Evolutionary conservation across 1,140 invertebrate species (phyloP), one percentile per base, ranked within the genome.

Genomic region (Meloidogyne floridensis): DNA sequence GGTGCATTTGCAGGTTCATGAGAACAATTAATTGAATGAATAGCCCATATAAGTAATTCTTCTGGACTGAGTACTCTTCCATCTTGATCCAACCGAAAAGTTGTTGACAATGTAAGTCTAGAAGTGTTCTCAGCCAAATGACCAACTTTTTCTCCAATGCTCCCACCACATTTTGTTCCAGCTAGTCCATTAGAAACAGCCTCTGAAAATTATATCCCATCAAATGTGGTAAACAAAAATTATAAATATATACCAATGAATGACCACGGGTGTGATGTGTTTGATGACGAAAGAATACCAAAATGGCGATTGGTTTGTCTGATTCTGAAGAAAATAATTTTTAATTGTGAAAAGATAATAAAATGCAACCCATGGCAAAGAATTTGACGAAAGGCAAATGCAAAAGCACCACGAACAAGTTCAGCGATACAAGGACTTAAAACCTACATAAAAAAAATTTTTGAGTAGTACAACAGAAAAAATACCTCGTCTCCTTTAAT

Each of bases 101-200:
- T 99, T 93, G 98, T 98, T 89, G 97, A 99, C 5, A 99, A 92
- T 7, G 98, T 95, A 75, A 99, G 91, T 86, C 97, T 93, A 87
- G 96, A 98, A 88, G 98, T 98, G 8, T 98, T 96, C 11, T 96
- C 98, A 91, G 96, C 95, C 90, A 97, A 98, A 91, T 99, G 96
- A 91, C 95, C 92, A 90, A 93, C 87, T 69, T 90, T 88, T 87
- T 65, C 59, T 65, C 59, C 59, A 65, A 65, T 18, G 7, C 5
- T 65, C 8, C 59, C 59, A 65, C 15, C n/a, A 65, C n/a, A n/a
- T n/a, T 65, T 65, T 18, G n/a, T 65, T 8, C 59, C 59, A n/a
- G 59, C 3, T 0, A 65, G 6, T 65, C 59, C 59, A 65, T n/a
- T n/a, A 65, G 59, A 15, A 65, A 65, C 15, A 5, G 7, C n/a